These are phyloP conservation scores for Argyresthia albistria DNA, from an alignment of 2,888 invertebrate species.

Conservation along the genomic window DNA sequence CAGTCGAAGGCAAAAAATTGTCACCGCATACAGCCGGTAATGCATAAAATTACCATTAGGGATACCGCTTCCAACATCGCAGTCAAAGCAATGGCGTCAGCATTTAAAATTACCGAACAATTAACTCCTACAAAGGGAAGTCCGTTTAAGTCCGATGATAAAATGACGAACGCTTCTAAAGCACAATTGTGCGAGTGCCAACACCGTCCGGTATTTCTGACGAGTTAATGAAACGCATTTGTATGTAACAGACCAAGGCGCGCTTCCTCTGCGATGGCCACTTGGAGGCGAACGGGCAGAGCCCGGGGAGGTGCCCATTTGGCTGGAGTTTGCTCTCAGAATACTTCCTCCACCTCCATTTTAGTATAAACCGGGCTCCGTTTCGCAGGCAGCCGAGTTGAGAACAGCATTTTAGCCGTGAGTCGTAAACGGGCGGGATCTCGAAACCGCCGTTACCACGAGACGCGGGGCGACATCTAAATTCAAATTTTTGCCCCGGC, in stretches of 20 bases:
- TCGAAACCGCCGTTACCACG: conserved; percentile 38
- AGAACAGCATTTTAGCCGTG: conserved; percentile 57
- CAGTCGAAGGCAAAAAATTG: background rate
- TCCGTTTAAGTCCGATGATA: conserved; percentile 1
- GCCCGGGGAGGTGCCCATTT: conserved; percentile 58
- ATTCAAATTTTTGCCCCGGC: conserved; percentile 58
- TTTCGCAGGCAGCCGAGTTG: conserved; percentile 43
- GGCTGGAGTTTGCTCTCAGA: conserved; percentile 34
- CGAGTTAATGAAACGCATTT: conserved; percentile 68
- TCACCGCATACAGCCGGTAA: too few species aligned
- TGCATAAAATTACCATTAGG: too few species aligned
- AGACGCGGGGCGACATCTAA: conserved; percentile 52
- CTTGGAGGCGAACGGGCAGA: conserved; percentile 50
- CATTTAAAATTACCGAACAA: conserved; percentile 1
- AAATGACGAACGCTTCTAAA: background rate
- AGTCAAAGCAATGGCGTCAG: background rate
- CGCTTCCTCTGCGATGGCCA: conserved; percentile 57
- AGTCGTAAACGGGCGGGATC: conserved; percentile 59
- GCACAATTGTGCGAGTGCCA: conserved; percentile 22
- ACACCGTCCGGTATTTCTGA: conserved; percentile 39
- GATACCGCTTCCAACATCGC: too few species aligned
- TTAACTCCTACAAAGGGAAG: background rate
- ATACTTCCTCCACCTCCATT: conserved; percentile 51
- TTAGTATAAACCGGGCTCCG: conserved; percentile 54
- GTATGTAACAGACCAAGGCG: conserved; percentile 65